Percentiles rank a stretch among this genome's conserved stretches.
These are phyloP conservation scores for Nineta flava DNA, from an alignment of 2,888 invertebrate genomes.

Conservation along the genomic window DNA sequence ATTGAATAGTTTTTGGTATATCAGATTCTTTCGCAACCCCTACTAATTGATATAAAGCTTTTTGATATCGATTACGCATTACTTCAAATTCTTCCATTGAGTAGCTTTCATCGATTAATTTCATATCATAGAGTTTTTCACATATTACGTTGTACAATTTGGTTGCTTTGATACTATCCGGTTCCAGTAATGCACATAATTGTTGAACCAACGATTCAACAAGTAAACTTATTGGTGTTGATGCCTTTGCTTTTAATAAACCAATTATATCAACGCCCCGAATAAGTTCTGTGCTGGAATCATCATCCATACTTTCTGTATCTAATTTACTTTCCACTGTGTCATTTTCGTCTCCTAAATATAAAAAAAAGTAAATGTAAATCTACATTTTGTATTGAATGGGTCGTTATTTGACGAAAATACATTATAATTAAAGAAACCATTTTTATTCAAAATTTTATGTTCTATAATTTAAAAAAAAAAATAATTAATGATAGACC, in stretches of 20 bases:
- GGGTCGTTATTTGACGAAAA: too few species aligned
- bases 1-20: conserved; percentile 31
- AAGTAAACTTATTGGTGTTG: conserved; percentile 47
- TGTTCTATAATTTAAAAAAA: too few species aligned
- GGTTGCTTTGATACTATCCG: conserved; percentile 37
- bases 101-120: conserved; percentile 53
- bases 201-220: conserved; percentile 55
- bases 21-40: conserved; percentile 39
- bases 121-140: conserved; percentile 47
- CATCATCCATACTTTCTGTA: background rate
- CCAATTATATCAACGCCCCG: conserved; percentile 1
- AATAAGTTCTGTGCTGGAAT: background rate
- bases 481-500: too few species aligned
- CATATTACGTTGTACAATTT: conserved; percentile 50
- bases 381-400: too few species aligned
- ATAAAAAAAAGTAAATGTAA: background rate
- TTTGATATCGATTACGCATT: conserved; percentile 50
- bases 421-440: too few species aligned
- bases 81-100: conserved; percentile 51
- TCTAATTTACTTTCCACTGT: background rate
- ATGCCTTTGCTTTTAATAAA: conserved; percentile 21
- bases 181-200: conserved; percentile 46
- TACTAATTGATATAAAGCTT: conserved; percentile 46
- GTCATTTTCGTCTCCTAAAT: conserved; percentile 4
- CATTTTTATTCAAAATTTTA: too few species aligned